Evolutionary conservation across 30 jellyfish, hydroid and myxozoan genomes (phyloP).

Genomic region (Sanderia malayensis): DNA sequence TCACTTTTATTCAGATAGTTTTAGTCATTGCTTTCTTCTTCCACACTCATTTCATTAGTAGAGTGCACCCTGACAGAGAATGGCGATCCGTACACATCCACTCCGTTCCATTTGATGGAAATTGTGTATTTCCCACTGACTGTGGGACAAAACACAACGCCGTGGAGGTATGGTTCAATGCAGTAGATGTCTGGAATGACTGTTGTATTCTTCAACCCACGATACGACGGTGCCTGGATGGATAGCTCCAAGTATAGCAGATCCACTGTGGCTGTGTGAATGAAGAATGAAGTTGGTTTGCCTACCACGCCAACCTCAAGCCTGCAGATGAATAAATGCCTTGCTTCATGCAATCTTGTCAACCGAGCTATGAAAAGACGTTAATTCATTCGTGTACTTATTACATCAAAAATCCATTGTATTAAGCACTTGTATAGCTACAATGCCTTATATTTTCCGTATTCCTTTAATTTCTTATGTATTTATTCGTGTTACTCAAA

Average conservation of each 20-base stretch:
- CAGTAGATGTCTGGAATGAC: slow-evolving; percentile 40
- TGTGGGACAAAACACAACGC: slow-evolving; percentile 29
- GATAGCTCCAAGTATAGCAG: slow-evolving; percentile 25
- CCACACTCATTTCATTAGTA: not conserved
- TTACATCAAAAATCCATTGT: too few species aligned
- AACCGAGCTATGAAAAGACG: too few species aligned
- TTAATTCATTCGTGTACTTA: too few species aligned
- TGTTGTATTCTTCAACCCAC: not conserved
- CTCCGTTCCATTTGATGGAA: slow-evolving; percentile 42
- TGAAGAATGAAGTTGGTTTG: slow-evolving; percentile 47
- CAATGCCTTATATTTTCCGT: too few species aligned
- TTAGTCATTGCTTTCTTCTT: slow-evolving; percentile 36
- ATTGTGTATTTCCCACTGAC: slow-evolving; percentile 27
- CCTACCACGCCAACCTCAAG: slow-evolving; percentile 41
- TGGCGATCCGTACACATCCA: slow-evolving; percentile 52
- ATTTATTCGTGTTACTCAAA: too few species aligned
- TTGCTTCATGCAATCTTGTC: too few species aligned
- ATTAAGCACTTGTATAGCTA: too few species aligned
- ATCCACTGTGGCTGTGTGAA: slow-evolving; percentile 50
- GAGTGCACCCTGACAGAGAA: slow-evolving; percentile 24
- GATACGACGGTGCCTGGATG: slow-evolving; percentile 25
- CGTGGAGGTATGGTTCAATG: slow-evolving; percentile 55
- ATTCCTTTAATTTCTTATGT: too few species aligned
- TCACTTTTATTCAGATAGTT: too few species aligned
- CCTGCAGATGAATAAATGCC: too few species aligned